Percentiles rank a stretch among this genome's conserved stretches.
These are phyloP conservation scores for Anguilla japonica DNA, from an alignment of 2,113 vertebrate genomes.

Conservation along the genomic window DNA sequence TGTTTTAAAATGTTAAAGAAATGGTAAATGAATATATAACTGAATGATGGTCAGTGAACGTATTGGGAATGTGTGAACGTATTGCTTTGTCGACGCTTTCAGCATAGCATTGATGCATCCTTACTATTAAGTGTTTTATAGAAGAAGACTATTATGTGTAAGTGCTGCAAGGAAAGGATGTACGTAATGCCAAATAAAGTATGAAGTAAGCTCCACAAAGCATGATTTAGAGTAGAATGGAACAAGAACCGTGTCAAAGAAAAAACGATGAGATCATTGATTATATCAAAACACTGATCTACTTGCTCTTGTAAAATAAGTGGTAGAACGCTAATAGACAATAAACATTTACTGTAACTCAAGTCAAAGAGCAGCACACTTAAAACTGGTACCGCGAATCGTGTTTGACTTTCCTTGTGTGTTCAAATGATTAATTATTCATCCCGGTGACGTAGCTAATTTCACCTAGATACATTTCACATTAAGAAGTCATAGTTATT, in stretches of 20 bases:
- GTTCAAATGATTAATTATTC: background rate
- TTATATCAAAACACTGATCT: background rate
- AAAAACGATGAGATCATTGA: background rate
- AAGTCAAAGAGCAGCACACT: background rate
- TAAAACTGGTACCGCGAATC: background rate
- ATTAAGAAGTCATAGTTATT: background rate
- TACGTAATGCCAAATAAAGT: too few species aligned
- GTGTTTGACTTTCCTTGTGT: background rate
- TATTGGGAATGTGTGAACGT: too few species aligned
- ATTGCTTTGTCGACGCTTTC: too few species aligned
- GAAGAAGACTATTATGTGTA: too few species aligned
- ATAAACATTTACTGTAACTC: background rate
- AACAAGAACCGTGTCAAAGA: background rate
- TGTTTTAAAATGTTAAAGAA: too few species aligned
- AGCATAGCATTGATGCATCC: too few species aligned
- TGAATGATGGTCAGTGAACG: too few species aligned
- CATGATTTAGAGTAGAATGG: background rate
- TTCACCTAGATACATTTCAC: constrained; percentile 2
- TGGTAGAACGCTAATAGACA: background rate
- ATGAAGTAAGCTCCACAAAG: background rate
- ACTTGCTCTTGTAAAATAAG: background rate
- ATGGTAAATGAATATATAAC: too few species aligned
- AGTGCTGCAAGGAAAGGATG: too few species aligned
- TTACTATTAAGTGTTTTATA: too few species aligned
- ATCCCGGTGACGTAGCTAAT: background rate